A percentile compares a stretch with the other conserved stretches of the same genome.
These are phyloP conservation scores for Lepidurus couesii DNA, from an alignment of 1,140 invertebrate species.

Conservation along the genomic window DNA sequence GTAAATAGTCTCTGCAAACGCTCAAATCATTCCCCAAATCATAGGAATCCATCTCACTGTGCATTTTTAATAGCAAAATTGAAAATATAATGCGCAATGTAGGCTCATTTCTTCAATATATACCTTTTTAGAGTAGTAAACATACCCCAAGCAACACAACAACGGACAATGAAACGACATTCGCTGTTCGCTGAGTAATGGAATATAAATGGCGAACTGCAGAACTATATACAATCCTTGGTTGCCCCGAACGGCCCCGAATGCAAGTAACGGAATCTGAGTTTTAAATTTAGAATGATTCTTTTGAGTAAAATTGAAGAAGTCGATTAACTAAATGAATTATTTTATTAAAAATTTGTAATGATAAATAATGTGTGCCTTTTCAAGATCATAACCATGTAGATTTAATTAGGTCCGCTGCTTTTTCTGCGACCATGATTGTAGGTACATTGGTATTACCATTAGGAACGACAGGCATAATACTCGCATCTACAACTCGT, in stretches of 20 bases:
- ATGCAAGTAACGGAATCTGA: too few species aligned
- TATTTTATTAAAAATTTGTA: too few species aligned
- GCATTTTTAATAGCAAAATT: not conserved
- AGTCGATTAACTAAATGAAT: too few species aligned
- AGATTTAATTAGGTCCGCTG: constrained; percentile 72
- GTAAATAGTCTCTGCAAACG: constrained; percentile 53
- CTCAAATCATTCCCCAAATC: constrained; percentile 25
- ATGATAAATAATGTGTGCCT: too few species aligned
- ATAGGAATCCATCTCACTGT: constrained; percentile 8
- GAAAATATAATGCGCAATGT: not conserved
- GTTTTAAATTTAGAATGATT: too few species aligned
- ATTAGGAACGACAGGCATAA: constrained; percentile 62
- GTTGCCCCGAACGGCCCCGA: too few species aligned
- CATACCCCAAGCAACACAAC: not conserved
- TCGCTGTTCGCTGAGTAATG: too few species aligned
- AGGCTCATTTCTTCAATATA: not conserved
- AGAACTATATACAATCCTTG: too few species aligned
- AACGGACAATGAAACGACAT: too few species aligned
- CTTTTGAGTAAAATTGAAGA: too few species aligned
- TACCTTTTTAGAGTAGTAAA: constrained; percentile 6
- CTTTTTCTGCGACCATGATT: constrained; percentile 83
- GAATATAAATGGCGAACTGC: too few species aligned
- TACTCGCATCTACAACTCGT: constrained; percentile 62
- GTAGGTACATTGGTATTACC: constrained; percentile 65
- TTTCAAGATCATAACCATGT: constrained; percentile 51